These are phyloP conservation scores for Orchesellides sinensis DNA, from an alignment of 2,888 invertebrate genomes.

Conservation along the genomic window DNA sequence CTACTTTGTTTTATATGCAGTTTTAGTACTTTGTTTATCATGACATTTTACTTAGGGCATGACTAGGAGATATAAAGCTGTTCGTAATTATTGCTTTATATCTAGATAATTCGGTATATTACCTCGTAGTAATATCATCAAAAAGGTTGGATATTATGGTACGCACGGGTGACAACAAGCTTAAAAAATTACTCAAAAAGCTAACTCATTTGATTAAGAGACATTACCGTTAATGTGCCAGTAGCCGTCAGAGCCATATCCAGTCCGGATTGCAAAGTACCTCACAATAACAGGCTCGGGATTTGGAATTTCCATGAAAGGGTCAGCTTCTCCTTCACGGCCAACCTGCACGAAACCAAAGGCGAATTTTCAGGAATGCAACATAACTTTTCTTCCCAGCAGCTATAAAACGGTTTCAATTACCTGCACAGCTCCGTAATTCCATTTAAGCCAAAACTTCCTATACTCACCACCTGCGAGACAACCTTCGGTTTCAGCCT, in stretches of 20 bases:
- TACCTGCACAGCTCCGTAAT: slow-evolving; percentile 77
- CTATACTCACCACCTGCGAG: slow-evolving; percentile 86
- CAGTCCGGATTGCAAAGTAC: slow-evolving; percentile 89
- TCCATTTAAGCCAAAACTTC: slow-evolving; percentile 91
- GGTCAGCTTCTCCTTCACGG: slow-evolving; percentile 84
- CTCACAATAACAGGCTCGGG: slow-evolving; percentile 84
- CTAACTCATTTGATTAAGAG: no score
- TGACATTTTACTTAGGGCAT: no score
- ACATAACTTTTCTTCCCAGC: not conserved
- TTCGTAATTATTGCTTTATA: no score
- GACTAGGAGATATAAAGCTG: no score
- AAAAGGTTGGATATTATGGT: no score
- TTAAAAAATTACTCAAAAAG: no score
- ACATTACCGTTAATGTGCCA: slow-evolving; percentile 90
- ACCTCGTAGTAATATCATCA: no score
- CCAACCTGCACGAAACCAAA: slow-evolving; percentile 79
- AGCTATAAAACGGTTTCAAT: no score
- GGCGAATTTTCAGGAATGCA: not conserved
- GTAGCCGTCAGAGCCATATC: slow-evolving; percentile 89
- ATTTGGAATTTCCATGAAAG: slow-evolving; percentile 86
- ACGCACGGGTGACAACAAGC: no score
- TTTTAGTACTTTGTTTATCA: no score
- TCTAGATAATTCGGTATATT: no score
- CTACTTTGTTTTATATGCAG: no score
- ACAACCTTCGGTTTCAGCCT: slow-evolving; percentile 85